A percentile compares a stretch with the other conserved stretches of the same genome.
phyloP scores from a whole-genome alignment of 2,888 invertebrate species.

The Hypomecis atomaria region DNA sequence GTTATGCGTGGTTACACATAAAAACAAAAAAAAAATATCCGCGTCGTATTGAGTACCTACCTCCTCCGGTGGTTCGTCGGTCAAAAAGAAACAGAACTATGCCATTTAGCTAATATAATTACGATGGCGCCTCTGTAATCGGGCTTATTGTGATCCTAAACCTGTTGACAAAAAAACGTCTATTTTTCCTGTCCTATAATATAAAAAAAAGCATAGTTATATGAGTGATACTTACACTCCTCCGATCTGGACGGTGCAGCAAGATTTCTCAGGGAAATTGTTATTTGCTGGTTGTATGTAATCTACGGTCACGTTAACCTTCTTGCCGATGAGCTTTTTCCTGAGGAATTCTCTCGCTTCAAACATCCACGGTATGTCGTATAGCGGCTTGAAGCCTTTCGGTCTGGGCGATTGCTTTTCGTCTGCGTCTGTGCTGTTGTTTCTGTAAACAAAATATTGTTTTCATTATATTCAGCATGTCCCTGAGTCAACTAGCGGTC shows the following conservation, averaged over 20 bases:
- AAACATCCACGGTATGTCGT: constrained; percentile 99
- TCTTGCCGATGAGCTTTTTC: constrained; percentile 97
- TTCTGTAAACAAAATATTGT: constrained; percentile 51
- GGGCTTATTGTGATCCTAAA: no score
- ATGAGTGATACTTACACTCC: constrained; percentile 67
- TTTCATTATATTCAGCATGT: no score
- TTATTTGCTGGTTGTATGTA: constrained; percentile 98
- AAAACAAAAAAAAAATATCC: no score
- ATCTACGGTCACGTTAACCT: constrained; percentile 95
- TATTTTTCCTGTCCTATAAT: no score
- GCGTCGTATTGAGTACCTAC: no score
- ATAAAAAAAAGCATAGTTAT: constrained; percentile 9
- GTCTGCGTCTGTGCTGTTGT: constrained; percentile 86
- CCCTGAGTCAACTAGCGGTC: no score
- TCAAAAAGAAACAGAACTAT: no score
- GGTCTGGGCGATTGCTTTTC: constrained; percentile 87
- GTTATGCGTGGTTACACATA: no score
- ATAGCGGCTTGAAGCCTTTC: constrained; percentile 94
- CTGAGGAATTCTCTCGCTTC: constrained; percentile 98
- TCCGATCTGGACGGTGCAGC: constrained; percentile 95
- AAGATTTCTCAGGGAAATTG: constrained; percentile 96
- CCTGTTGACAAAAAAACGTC: no score
- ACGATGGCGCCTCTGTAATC: no score
- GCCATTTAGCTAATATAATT: no score
- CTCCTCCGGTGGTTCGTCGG: no score